Evolutionary conservation across 2,888 invertebrate species (phyloP).

Genomic region (Eilema griseolum): DNA sequence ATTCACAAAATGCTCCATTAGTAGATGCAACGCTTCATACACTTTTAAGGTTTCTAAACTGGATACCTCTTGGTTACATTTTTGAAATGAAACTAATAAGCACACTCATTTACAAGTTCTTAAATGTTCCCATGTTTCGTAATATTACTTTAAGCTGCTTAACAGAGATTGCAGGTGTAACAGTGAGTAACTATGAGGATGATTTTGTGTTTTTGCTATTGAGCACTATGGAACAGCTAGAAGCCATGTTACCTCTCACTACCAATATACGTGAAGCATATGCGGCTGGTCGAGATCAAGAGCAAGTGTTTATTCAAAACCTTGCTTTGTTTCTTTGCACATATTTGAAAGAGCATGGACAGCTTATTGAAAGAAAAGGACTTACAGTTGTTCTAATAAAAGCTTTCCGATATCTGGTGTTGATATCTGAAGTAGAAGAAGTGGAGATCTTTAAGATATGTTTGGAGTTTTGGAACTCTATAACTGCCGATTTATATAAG

Average conservation of each 20-base stretch:
- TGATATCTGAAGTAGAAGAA: constrained; percentile 99
- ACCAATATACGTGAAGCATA: constrained; percentile 98
- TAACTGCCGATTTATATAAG: constrained; percentile 97
- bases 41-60: constrained; percentile 97
- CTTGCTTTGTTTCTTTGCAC: constrained; percentile 98
- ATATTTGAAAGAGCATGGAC: constrained; percentile 98
- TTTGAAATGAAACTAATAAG: constrained; percentile 99
- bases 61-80: constrained; percentile 99
- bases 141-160: constrained; percentile 99
- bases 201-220: constrained; percentile 96
- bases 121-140: constrained; percentile 98
- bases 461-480: constrained; percentile 98
- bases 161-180: constrained; percentile 98
- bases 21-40: constrained; percentile 99
- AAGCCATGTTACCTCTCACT: constrained; percentile 95
- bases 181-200: constrained; percentile 95
- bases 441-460: constrained; percentile 99
- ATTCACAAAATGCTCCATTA: constrained; percentile 98
- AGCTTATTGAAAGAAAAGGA: constrained; percentile 93
- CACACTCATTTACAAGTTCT: constrained; percentile 97
- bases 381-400: constrained; percentile 92
- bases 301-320: constrained; percentile 99
- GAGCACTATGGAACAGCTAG: constrained; percentile 96
- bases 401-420: constrained; percentile 94
- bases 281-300: constrained; percentile 96